phyloP scores from a whole-genome alignment of 2,113 vertebrate genomes.

The Bambusicola thoracicus region DNA sequence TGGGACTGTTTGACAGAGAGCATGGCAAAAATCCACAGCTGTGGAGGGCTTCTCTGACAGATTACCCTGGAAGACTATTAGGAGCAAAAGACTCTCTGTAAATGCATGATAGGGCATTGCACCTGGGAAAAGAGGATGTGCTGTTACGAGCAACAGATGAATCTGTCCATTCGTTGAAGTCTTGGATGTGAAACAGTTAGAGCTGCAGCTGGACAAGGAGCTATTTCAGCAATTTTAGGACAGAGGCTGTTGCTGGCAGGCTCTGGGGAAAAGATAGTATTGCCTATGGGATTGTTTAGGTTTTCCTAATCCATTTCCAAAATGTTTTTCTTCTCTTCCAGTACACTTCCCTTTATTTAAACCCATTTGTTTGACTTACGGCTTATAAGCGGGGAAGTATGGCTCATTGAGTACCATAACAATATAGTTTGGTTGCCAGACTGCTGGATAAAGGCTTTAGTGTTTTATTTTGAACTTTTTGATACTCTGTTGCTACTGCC shows the following conservation, averaged over 20 bases:
- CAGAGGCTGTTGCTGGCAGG: not conserved
- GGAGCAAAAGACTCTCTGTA: not conserved
- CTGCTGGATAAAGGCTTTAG: not conserved
- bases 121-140: not conserved
- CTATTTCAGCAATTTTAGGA: not conserved
- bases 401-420: not conserved
- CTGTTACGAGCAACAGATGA: not conserved
- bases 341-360: conserved; percentile 3
- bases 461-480: conserved; percentile 13
- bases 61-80: not conserved
- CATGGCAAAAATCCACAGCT: not conserved
- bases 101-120: not conserved
- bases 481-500: not conserved
- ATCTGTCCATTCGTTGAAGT: not conserved
- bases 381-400: not conserved
- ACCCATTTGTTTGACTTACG: conserved; percentile 13
- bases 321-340: conserved; percentile 23
- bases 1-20: not conserved
- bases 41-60: not conserved
- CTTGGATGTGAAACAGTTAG: not conserved
- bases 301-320: conserved; percentile 36
- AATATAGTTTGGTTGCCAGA: not conserved
- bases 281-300: conserved; percentile 7
- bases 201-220: not conserved
- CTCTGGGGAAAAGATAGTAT: not conserved